Percentiles rank a stretch among this genome's conserved stretches.
Evolutionary conservation across 2,113 vertebrate genomes (phyloP).

Genomic region (Halichoerus grypus): DNA sequence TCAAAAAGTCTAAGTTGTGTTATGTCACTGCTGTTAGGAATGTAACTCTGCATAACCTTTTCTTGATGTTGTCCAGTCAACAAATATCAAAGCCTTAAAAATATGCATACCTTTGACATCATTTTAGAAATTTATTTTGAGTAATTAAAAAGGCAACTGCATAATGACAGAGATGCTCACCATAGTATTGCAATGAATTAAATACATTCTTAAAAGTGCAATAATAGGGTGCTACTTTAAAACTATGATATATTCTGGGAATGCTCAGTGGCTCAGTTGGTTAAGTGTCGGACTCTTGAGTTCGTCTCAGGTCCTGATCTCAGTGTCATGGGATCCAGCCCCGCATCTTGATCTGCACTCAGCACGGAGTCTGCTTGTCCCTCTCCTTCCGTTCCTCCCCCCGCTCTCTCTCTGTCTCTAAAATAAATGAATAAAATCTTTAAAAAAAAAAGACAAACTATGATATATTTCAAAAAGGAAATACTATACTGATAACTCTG

Average conservation of each 20-base stretch:
- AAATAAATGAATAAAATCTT: background rate
- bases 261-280: background rate
- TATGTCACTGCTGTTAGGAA: background rate
- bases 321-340: background rate
- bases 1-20: background rate
- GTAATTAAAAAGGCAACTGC: background rate
- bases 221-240: background rate
- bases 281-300: background rate
- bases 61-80: background rate
- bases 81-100: background rate
- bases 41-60: background rate
- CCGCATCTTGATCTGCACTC: background rate
- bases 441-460: background rate
- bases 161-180: background rate
- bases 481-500: background rate
- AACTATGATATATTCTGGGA: background rate
- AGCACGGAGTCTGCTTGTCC: background rate
- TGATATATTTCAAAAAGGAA: background rate
- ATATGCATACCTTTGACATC: background rate
- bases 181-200: background rate
- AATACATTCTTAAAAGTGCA: background rate
- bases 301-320: background rate
- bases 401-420: background rate
- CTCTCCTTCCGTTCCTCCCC: background rate
- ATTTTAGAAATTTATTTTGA: constrained; percentile 2